Evolutionary conservation across 1,140 invertebrate genomes (phyloP).

Genomic region (Drosophila pectinifera): DNA sequence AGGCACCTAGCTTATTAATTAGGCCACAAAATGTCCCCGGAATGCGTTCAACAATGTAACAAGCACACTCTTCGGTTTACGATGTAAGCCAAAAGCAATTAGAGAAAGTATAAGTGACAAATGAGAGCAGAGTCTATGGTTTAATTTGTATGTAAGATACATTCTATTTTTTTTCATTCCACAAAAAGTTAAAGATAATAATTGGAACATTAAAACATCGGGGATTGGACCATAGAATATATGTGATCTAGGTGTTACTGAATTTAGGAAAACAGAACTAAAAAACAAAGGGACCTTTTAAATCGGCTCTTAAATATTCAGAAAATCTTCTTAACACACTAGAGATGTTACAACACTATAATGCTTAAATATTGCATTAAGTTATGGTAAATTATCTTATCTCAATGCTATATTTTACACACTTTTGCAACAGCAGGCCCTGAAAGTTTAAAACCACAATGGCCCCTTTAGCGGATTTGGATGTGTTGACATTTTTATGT

Average conservation of each 20-base stretch:
- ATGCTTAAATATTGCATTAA: neutral
- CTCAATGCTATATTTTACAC: constrained; percentile 10
- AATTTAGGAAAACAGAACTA: too few species aligned
- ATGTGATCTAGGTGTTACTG: too few species aligned
- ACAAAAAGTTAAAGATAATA: neutral
- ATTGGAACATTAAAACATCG: too few species aligned
- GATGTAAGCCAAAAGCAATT: constrained; percentile 5
- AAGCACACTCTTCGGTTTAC: constrained; percentile 2
- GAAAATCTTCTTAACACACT: too few species aligned
- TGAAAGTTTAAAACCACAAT: constrained; percentile 35
- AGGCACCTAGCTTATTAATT: constrained; percentile 68
- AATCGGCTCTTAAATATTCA: neutral
- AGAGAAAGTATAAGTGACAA: neutral
- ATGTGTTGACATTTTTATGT: constrained; percentile 60
- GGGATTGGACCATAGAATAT: too few species aligned
- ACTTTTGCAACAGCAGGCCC: constrained; percentile 23
- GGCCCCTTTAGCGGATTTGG: constrained; percentile 45
- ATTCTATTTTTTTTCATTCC: neutral
- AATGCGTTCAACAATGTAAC: constrained; percentile 27
- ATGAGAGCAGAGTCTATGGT: constrained; percentile 1
- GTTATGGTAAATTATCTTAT: neutral
- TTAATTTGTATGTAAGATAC: neutral
- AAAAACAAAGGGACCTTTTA: too few species aligned
- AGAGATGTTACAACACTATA: neutral
- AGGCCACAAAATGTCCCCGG: constrained; percentile 45